Evolutionary conservation across 2,113 vertebrate species (phyloP).

Genomic region (Todiramphus chloris): DNA sequence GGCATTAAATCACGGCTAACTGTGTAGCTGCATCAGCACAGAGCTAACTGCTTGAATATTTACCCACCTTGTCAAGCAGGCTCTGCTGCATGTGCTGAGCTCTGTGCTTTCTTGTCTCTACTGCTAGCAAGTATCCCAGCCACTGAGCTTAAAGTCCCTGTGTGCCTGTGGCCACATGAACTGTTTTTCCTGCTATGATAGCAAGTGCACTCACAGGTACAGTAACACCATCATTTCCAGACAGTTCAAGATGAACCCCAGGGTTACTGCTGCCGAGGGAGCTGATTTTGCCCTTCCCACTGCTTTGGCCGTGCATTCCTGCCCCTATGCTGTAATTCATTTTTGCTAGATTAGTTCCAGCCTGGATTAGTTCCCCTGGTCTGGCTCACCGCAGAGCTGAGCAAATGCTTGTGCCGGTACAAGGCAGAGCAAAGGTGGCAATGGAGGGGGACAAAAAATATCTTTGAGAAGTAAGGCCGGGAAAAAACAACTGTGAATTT

Average conservation of each 20-base stretch:
- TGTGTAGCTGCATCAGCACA: slow-evolving; percentile 20
- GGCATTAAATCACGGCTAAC: not conserved
- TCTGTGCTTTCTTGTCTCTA: not conserved
- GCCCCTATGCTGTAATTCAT: not conserved
- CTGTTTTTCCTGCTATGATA: not conserved
- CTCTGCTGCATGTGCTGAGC: not conserved
- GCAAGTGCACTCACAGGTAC: not conserved
- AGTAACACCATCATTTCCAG: not conserved
- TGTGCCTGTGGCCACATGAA: not conserved
- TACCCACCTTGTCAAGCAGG: not conserved
- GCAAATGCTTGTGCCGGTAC: not conserved
- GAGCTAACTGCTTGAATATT: slow-evolving; percentile 31
- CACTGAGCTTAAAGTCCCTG: not conserved
- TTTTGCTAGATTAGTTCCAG: slow-evolving; percentile 33
- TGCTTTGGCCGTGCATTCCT: not conserved
- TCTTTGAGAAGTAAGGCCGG: not conserved
- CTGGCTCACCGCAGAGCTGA: not conserved
- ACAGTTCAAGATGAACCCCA: accelerated
- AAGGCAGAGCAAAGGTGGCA: not conserved
- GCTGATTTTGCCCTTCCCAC: not conserved
- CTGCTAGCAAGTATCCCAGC: not conserved
- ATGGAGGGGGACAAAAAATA: not conserved
- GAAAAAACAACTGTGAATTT: not conserved
- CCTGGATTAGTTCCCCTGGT: slow-evolving; percentile 23
- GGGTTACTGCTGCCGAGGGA: not conserved